Base-by-base conservation (phyloP, 1,140 invertebrate species). In the Lutraria rhynchaena region DNA sequence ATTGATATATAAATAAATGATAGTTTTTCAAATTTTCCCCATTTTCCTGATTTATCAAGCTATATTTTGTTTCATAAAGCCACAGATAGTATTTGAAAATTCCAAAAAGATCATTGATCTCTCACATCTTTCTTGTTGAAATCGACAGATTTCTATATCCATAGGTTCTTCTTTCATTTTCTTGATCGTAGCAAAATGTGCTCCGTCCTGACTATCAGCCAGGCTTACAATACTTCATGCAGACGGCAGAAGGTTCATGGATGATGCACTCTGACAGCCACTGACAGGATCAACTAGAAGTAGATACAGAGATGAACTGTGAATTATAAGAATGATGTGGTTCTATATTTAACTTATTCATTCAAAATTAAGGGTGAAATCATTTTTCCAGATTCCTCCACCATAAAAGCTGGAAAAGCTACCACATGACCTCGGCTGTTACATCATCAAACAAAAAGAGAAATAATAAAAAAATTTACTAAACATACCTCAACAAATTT, bases 401-500 rank as follows among this genome's bases (percentile, higher is more conserved):
- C n/a, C n/a, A n/a, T n/a, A n/a, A n/a, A n/a, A n/a, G n/a, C n/a
- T n/a, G n/a, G n/a, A n/a, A n/a, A n/a, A n/a, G n/a, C n/a, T n/a
- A n/a, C n/a, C n/a, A n/a, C n/a, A n/a, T n/a, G n/a, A n/a, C n/a
- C n/a, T n/a, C n/a, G n/a, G n/a, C n/a, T n/a, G n/a, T n/a, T n/a
- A n/a, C n/a, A n/a, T n/a, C n/a, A n/a, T n/a, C n/a, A n/a, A n/a
- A n/a, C n/a, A n/a, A n/a, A n/a, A n/a, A n/a, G n/a, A n/a, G n/a
- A n/a, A n/a, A n/a, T n/a, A n/a, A n/a, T n/a, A n/a, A n/a, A n/a
- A n/a, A n/a, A n/a, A n/a, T n/a, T n/a, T n/a, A n/a, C n/a, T n/a
- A n/a, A n/a, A n/a, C 49, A 67, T 82, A 90, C 90, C 90, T 98
- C 96, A 89, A 99, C 98, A 93, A 99, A 99, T 91, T 98, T 98